Conservation (phyloP, 2,113 vertebrate species). For the Daubentonia madagascariensis region DNA sequence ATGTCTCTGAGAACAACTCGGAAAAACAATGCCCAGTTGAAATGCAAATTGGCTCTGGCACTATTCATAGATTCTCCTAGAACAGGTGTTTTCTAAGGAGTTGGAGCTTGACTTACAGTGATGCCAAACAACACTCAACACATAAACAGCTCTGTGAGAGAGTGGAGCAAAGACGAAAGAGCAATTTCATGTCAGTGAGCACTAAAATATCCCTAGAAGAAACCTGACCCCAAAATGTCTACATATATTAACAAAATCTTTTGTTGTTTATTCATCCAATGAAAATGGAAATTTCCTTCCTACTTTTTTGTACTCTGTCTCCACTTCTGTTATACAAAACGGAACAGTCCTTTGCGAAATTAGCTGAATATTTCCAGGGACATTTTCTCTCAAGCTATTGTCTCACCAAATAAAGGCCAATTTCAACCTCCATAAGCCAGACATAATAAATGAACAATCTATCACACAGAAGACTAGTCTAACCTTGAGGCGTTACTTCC, state of each 20-base stretch:
- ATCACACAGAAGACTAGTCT: neutral
- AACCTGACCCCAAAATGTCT: neutral
- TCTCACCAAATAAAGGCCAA: neutral
- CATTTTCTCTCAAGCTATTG: neutral
- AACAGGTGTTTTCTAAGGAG: neutral
- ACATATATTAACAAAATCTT: neutral
- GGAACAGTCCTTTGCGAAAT: neutral
- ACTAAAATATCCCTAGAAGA: neutral
- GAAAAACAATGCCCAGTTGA: neutral
- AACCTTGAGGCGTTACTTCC: neutral
- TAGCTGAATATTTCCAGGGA: neutral
- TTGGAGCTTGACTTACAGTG: neutral
- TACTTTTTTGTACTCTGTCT: neutral
- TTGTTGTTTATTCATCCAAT: neutral
- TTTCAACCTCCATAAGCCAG: neutral
- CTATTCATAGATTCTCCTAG: neutral
- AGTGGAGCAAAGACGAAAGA: neutral
- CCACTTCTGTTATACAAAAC: neutral
- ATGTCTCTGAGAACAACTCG: neutral
- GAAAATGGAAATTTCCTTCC: slow-evolving; percentile 27
- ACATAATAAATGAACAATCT: neutral
- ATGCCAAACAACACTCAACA: neutral
- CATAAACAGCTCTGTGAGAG: neutral
- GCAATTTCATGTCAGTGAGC: neutral
- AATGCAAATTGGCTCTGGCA: neutral